Conservation (phyloP, 2,113 vertebrate species). For the Hippocampus barbouri region DNA sequence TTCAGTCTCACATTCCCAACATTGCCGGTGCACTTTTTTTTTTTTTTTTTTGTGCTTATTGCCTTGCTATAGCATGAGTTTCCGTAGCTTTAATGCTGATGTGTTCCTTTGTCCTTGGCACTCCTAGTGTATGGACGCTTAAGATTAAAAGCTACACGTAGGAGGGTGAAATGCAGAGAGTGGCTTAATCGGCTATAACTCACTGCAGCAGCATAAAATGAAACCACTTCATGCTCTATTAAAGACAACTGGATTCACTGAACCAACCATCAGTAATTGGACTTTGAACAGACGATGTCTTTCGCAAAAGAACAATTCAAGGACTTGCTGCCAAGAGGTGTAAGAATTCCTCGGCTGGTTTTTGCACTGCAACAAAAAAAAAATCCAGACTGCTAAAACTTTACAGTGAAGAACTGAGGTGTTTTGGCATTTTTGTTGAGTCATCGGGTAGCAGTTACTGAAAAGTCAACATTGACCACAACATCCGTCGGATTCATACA, state of each 20-base stretch:
- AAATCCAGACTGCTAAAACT: constrained; percentile 35
- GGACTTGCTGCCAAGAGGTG: constrained; percentile 27
- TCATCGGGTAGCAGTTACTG: constrained; percentile 28
- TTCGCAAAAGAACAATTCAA: constrained; percentile 44
- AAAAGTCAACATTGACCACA: constrained; percentile 47
- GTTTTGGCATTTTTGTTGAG: constrained; percentile 45
- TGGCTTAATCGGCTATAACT: constrained; percentile 58
- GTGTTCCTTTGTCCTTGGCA: constrained; percentile 30
- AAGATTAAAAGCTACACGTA: constrained; percentile 61
- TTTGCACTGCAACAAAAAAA: constrained; percentile 31
- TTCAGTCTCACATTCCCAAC: not conserved
- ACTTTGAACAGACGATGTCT: constrained; percentile 42
- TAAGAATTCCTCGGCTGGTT: constrained; percentile 31
- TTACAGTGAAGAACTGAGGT: constrained; percentile 28
- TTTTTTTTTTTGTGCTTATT: constrained; percentile 9
- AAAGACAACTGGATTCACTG: constrained; percentile 66
- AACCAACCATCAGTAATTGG: constrained; percentile 65
- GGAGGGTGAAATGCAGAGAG: constrained; percentile 61
- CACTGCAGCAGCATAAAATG: constrained; percentile 60
- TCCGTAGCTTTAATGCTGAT: constrained; percentile 20
- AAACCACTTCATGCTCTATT: constrained; percentile 69
- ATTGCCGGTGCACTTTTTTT: not conserved
- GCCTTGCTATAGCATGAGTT: not conserved
- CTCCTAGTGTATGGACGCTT: constrained; percentile 37
- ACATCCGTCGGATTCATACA: constrained; percentile 24